Evolutionary conservation across 2,797 vertebrate species (phyloP).

Genomic region (Pipistrellus pipistrellus): DNA sequence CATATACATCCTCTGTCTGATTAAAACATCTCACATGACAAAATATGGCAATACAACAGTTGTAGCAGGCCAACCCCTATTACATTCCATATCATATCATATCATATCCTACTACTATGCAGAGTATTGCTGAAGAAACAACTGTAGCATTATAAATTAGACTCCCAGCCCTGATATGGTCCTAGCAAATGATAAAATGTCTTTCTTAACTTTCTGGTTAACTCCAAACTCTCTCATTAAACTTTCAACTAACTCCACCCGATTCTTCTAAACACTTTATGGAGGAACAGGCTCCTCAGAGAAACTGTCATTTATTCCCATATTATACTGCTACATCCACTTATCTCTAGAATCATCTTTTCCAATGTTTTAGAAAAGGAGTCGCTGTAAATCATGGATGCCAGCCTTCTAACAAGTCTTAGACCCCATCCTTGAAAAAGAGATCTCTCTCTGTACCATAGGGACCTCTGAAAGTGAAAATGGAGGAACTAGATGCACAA

Average conservation of each 20-base stretch:
- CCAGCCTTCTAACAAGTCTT: neutral
- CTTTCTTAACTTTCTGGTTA: neutral
- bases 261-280: neutral
- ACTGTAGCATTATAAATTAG: neutral
- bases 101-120: neutral
- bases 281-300: neutral
- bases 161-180: neutral
- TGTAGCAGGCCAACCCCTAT: neutral
- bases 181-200: neutral
- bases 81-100: too few relatives aligned
- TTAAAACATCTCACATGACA: neutral
- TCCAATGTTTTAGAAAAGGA: constrained; percentile 2
- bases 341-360: neutral
- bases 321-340: neutral
- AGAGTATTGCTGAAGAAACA: neutral
- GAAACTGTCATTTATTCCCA: neutral
- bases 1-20: neutral
- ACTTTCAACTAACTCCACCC: neutral
- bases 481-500: neutral
- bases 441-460: neutral
- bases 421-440: neutral
- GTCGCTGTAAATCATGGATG: neutral
- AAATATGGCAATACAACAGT: neutral
- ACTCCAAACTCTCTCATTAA: neutral
- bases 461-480: neutral